phyloP scores from a whole-genome alignment of 1,140 invertebrate species.

The Ceratitis capitata region DNA sequence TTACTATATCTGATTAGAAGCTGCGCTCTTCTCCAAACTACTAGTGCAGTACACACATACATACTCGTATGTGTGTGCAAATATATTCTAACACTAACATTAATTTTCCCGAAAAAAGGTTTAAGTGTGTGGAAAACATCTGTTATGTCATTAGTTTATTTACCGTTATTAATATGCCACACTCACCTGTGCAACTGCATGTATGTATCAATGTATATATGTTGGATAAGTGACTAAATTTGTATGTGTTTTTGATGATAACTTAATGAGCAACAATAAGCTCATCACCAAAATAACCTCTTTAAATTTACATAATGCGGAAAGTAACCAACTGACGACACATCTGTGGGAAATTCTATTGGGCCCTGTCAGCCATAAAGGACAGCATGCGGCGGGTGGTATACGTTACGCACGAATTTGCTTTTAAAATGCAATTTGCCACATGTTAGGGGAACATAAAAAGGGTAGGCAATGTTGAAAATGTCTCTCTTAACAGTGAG shows the following conservation, averaged over 20 bases:
- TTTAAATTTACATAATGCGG: neutral
- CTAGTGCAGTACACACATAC: too few species aligned
- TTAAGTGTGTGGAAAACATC: neutral
- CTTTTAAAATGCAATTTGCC: conserved; percentile 7
- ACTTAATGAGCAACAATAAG: neutral
- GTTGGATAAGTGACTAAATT: too few species aligned
- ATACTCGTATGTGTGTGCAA: too few species aligned
- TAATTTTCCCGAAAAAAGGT: neutral
- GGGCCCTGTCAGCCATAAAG: too few species aligned
- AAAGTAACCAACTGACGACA: neutral
- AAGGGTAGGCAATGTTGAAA: too few species aligned
- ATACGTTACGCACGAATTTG: too few species aligned
- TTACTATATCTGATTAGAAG: too few species aligned
- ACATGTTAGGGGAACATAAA: too few species aligned
- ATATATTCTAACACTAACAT: too few species aligned
- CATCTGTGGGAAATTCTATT: neutral
- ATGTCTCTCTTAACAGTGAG: too few species aligned
- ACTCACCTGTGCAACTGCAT: neutral
- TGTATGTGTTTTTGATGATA: neutral
- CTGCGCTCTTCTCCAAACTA: too few species aligned
- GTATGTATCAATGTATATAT: neutral
- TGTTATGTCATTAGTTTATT: neutral
- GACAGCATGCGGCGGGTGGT: too few species aligned
- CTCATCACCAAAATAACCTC: neutral
- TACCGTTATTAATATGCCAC: neutral